phyloP scores from a whole-genome alignment of 2,888 invertebrate genomes.

The Penaeus monodon region DNA sequence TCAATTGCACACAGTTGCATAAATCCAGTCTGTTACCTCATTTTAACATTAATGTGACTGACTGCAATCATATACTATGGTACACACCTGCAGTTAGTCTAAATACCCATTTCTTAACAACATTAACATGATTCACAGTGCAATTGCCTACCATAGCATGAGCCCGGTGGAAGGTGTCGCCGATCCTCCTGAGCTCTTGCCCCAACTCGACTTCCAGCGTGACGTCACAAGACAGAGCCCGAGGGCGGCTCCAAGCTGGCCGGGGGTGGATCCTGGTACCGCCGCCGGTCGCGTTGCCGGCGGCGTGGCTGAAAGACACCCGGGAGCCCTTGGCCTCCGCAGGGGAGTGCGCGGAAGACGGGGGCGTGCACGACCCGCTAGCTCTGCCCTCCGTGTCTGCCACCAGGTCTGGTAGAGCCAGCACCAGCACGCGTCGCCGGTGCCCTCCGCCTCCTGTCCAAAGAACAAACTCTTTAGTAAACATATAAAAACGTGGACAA shows the following conservation, averaged over 20 bases:
- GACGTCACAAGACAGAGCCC: constrained; percentile 59
- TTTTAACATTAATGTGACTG: no score
- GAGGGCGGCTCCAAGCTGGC: constrained; percentile 39
- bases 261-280: not conserved
- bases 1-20: no score
- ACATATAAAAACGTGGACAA: no score
- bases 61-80: no score
- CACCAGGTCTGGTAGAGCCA: constrained; percentile 59
- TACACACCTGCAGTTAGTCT: no score
- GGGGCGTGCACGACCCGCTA: constrained; percentile 17
- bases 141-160: not conserved
- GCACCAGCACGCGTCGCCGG: constrained; percentile 57
- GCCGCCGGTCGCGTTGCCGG: not conserved
- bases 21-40: no score
- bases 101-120: no score
- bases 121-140: no score
- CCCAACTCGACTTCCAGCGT: constrained; percentile 55
- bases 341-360: not conserved
- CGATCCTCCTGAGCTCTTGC: constrained; percentile 43
- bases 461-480: no score
- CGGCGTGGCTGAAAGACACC: not conserved
- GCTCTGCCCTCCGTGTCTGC: constrained; percentile 28
- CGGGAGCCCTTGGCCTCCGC: not conserved
- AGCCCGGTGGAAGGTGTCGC: constrained; percentile 16
- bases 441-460: constrained; percentile 37